Evolutionary conservation across 2,113 vertebrate species (phyloP).

Genomic region (Synchiropus splendidus): DNA sequence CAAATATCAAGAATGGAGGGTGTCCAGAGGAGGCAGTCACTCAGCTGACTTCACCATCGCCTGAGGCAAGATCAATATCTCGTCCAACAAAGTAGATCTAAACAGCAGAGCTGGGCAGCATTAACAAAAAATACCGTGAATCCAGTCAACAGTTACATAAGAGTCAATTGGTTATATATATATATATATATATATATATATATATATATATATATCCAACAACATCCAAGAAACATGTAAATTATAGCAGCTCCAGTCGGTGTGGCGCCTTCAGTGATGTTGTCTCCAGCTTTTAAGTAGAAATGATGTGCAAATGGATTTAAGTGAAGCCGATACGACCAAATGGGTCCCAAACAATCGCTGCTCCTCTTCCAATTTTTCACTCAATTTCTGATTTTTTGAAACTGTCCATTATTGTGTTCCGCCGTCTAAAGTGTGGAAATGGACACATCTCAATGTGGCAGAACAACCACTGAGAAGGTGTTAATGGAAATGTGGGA

Average conservation of each 20-base stretch:
- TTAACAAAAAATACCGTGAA: too few relatives aligned
- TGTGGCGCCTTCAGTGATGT: conserved; percentile 28
- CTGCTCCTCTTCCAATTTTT: conserved; percentile 18
- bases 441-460: conserved; percentile 19
- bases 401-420: conserved; percentile 12
- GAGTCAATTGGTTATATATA: too few relatives aligned
- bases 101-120: too few relatives aligned
- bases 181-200: too few relatives aligned
- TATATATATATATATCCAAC: too few relatives aligned
- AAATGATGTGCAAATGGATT: conserved; percentile 51
- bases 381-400: conserved; percentile 11
- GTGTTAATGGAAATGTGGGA: conserved; percentile 20
- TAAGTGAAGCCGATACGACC: conserved; percentile 20
- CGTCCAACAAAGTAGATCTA: too few relatives aligned
- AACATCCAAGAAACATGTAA: too few relatives aligned
- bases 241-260: conserved; percentile 3
- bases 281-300: conserved; percentile 49
- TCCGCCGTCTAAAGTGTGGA: neutral
- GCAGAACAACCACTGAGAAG: conserved; percentile 17
- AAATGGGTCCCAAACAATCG: conserved; percentile 37
- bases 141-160: too few relatives aligned
- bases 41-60: too few relatives aligned
- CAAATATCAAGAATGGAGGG: too few relatives aligned
- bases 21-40: too few relatives aligned
- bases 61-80: too few relatives aligned